Percentiles rank a stretch among this genome's conserved stretches.
phyloP scores from a whole-genome alignment of 2,888 invertebrate species.

The Coleophora flavipennella region DNA sequence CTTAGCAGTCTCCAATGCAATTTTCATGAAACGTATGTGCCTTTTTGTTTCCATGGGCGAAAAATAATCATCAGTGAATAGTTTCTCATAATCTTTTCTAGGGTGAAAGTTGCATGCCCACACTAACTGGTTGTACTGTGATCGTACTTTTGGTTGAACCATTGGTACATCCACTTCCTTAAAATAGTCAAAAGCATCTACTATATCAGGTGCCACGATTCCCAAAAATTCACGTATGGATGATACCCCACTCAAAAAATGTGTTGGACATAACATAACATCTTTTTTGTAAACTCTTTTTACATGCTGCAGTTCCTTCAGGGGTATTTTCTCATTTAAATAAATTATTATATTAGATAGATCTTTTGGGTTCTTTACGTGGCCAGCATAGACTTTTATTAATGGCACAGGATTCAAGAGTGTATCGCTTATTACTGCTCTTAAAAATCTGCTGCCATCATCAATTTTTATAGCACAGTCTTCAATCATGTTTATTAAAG shows the following conservation, averaged over 20 bases:
- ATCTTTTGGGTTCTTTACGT: constrained; percentile 72
- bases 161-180: constrained; percentile 72
- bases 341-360: constrained; percentile 75
- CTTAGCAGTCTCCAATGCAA: constrained; percentile 69
- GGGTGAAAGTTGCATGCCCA: constrained; percentile 93
- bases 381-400: constrained; percentile 73
- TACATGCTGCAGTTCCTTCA: constrained; percentile 77
- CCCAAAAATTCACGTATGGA: constrained; percentile 51
- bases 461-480: constrained; percentile 28
- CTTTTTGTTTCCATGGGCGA: constrained; percentile 52
- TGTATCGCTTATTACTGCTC: constrained; percentile 71
- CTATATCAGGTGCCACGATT: constrained; percentile 56
- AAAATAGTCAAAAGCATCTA: constrained; percentile 62
- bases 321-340: constrained; percentile 72
- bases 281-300: constrained; percentile 78
- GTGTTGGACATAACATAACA: constrained; percentile 68
- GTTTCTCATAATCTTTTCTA: constrained; percentile 79
- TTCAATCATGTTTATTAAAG: constrained; percentile 22
- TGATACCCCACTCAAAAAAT: constrained; percentile 22
- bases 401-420: constrained; percentile 57
- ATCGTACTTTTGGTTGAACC: constrained; percentile 74
- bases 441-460: constrained; percentile 34
- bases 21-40: constrained; percentile 74
- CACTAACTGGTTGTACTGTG: constrained; percentile 76
- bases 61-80: constrained; percentile 77